A percentile compares a stretch with the other conserved stretches of the same genome.
Conservation (phyloP, 2,888 invertebrate genomes). For the Drosophila kuntzei region DNA sequence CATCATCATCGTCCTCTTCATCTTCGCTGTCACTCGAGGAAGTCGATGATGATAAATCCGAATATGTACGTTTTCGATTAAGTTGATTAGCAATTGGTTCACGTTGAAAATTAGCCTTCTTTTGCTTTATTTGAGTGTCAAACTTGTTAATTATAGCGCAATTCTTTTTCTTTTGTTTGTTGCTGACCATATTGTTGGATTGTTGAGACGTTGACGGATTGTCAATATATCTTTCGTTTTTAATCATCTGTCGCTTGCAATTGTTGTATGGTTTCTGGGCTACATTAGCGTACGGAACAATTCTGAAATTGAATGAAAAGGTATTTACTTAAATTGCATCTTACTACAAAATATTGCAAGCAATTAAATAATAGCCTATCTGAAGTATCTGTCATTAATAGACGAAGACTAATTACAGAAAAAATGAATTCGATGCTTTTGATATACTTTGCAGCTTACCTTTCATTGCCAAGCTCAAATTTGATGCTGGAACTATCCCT, state of each 20-base stretch:
- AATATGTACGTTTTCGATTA: slow-evolving; percentile 78
- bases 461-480: slow-evolving; percentile 59
- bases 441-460: slow-evolving; percentile 38
- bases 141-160: slow-evolving; percentile 20
- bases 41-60: slow-evolving; percentile 84
- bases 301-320: slow-evolving; percentile 34
- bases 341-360: not conserved
- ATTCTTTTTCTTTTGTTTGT: slow-evolving; percentile 44
- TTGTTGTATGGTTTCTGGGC: slow-evolving; percentile 40
- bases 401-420: not conserved
- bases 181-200: slow-evolving; percentile 38
- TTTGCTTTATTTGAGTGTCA: slow-evolving; percentile 49
- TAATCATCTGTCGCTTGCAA: slow-evolving; percentile 69
- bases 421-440: no score
- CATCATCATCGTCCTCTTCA: slow-evolving; percentile 83
- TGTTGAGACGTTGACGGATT: slow-evolving; percentile 74
- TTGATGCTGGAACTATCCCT: slow-evolving; percentile 60
- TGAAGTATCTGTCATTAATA: no score
- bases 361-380: no score
- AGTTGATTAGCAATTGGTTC: slow-evolving; percentile 57
- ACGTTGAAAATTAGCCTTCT: slow-evolving; percentile 46
- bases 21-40: slow-evolving; percentile 85
- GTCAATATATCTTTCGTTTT: slow-evolving; percentile 59
- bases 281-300: slow-evolving; percentile 27
- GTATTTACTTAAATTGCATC: not conserved